Evolutionary conservation across 2,113 vertebrate genomes (phyloP), one percentile per base, ranked within the genome.

Genomic region (Marmota flaviventris): DNA sequence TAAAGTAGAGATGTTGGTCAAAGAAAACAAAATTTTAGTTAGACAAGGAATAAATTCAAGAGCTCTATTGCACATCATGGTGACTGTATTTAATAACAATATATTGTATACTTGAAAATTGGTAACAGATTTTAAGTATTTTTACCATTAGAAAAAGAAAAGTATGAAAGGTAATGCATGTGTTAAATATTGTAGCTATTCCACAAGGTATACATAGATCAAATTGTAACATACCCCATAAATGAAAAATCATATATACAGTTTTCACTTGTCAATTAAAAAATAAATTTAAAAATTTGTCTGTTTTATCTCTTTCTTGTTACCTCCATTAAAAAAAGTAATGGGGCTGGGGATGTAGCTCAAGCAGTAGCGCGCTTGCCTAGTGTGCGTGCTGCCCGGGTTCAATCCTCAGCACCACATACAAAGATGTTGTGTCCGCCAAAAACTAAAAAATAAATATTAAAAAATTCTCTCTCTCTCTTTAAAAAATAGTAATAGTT

Each of bases 251-350:
- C 8, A 7, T 24, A 22, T 9, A 79, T 16, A 48, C 8, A 18
- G 25, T 39, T 91, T 82, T 58, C 53, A 61, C 10, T 91, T 81
- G 2, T 42, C 39, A 81, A 56, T 16, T 81, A 81, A 90, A 90
- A 75, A 48, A 12, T 20, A 78, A 37, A 78, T 78, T 48, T 69
- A 34, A 65, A 89, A 92, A 70, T 72, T 72, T 90, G 24, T 85
- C 1, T 79, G 16, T 42, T 37, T 69, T 89, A 89, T 61, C 20
- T 70, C 24, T 81, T 65, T 4, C 2, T 89, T 70, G 5, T 79
- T 89, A 73, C n/a, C 1, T 8, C 4, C 2, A 32, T 56, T 8
- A 0, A 8, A 45, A 45, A 45, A 45, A 8, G 45, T 45, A 45
- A 45, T 45, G 8, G 45, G 45, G 8, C 8, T 45, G 45, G 45